Conservation (phyloP, 2,888 invertebrate genomes). For the Onchidella celtica region DNA sequence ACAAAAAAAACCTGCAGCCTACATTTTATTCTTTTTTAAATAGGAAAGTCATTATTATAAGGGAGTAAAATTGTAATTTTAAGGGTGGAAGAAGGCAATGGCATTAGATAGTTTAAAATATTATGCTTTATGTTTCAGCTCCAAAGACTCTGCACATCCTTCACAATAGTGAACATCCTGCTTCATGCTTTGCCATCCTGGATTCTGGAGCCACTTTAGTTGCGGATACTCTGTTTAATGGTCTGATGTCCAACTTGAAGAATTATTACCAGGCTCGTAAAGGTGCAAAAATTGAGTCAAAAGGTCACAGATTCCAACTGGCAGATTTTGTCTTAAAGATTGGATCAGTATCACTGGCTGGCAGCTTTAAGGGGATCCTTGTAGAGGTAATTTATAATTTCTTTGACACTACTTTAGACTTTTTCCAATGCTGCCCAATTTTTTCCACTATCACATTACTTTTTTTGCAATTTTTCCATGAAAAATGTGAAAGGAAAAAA, state of each 20-base stretch:
- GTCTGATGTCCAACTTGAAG: constrained; percentile 92
- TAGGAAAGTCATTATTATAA: too few relatives aligned
- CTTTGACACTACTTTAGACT: too few relatives aligned
- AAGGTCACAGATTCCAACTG: constrained; percentile 84
- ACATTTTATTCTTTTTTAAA: too few relatives aligned
- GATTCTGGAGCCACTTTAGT: constrained; percentile 92
- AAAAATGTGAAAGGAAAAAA: too few relatives aligned
- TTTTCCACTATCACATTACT: too few relatives aligned
- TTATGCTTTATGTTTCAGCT: constrained; percentile 81
- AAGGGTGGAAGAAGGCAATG: too few relatives aligned
- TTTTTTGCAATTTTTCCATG: too few relatives aligned
- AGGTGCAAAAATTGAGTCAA: constrained; percentile 87
- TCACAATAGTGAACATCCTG: constrained; percentile 97
- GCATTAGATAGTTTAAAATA: background rate
- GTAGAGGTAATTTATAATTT: constrained; percentile 86
- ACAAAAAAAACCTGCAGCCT: too few relatives aligned
- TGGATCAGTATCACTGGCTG: constrained; percentile 94
- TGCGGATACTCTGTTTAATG: constrained; percentile 94
- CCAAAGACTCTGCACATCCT: constrained; percentile 94
- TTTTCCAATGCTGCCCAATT: too few relatives aligned
- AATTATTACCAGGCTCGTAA: constrained; percentile 92
- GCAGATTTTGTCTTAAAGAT: constrained; percentile 96
- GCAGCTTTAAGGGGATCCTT: constrained; percentile 92
- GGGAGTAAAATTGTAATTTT: too few relatives aligned
- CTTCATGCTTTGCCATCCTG: constrained; percentile 94